Evolutionary conservation across 2,888 invertebrate species (phyloP).

Genomic region (Hipparchia semele): DNA sequence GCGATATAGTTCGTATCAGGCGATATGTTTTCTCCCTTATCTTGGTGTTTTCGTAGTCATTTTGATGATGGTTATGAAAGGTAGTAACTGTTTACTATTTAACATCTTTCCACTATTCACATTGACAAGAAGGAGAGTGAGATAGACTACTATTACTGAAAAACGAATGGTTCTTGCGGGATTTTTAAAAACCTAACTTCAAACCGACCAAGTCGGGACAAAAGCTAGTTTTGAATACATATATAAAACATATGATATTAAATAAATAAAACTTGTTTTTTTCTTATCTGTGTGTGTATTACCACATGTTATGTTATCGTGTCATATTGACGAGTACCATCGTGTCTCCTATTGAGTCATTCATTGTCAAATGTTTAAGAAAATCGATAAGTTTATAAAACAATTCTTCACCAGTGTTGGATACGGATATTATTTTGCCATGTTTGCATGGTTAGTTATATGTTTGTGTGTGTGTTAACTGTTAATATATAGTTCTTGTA

Average conservation of each 20-base stretch:
- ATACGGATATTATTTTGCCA: slow-evolving; percentile 1
- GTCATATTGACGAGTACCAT: background rate
- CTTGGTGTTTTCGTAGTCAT: slow-evolving; percentile 62
- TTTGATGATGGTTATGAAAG: slow-evolving; percentile 57
- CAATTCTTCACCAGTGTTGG: background rate
- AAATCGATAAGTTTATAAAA: slow-evolving; percentile 6
- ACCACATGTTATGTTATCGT: background rate
- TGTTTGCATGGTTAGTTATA: slow-evolving; percentile 4
- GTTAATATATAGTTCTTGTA: background rate
- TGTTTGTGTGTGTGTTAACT: background rate
- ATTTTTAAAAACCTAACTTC: too few species aligned
- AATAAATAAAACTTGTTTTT: background rate
- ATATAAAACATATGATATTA: background rate
- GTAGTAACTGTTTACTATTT: slow-evolving; percentile 31
- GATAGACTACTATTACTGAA: too few species aligned
- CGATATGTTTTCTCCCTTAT: slow-evolving; percentile 61
- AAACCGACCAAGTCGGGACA: too few species aligned
- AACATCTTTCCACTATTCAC: background rate
- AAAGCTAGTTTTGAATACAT: background rate
- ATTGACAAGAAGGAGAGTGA: background rate
- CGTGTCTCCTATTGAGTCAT: background rate
- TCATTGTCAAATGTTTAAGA: background rate
- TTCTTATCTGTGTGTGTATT: background rate
- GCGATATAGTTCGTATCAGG: background rate
- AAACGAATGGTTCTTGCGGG: too few species aligned